Percentiles rank a stretch among this genome's conserved stretches.
phyloP scores from a whole-genome alignment of 2,888 invertebrate genomes.

The Drosophila kuntzei region DNA sequence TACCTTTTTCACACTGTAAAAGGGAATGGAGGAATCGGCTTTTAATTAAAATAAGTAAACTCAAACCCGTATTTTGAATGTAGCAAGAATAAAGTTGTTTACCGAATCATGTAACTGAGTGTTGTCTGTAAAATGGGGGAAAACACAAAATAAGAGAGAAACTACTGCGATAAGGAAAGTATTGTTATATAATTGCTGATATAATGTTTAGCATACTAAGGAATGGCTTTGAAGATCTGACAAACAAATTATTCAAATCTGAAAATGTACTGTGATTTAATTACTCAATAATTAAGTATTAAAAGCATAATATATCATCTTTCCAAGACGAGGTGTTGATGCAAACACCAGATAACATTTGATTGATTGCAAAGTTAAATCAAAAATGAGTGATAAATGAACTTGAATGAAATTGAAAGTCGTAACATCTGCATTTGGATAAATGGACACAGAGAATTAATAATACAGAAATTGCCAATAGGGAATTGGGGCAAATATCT shows the following conservation, averaged over 20 bases:
- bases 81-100: slow-evolving; percentile 6
- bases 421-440: background rate
- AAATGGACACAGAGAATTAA: background rate
- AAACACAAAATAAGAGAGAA: background rate
- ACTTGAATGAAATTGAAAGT: slow-evolving; percentile 10
- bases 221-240: background rate
- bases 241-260: background rate
- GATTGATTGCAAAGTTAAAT: slow-evolving; percentile 10
- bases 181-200: slow-evolving; percentile 5
- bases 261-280: slow-evolving; percentile 3
- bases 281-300: background rate
- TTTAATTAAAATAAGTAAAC: slow-evolving; percentile 57
- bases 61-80: slow-evolving; percentile 30
- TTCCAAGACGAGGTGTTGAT: slow-evolving; percentile 1
- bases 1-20: background rate
- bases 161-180: slow-evolving; percentile 1
- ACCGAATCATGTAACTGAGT: slow-evolving; percentile 1
- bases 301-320: slow-evolving; percentile 5
- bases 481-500: background rate
- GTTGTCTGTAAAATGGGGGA: background rate
- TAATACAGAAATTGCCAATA: background rate
- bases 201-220: background rate
- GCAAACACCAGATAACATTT: slow-evolving; percentile 2
- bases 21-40: background rate
- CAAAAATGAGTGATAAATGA: slow-evolving; percentile 1